Conservation (phyloP, 2,888 invertebrate genomes). For the Nematopogon swammerdamellus region DNA sequence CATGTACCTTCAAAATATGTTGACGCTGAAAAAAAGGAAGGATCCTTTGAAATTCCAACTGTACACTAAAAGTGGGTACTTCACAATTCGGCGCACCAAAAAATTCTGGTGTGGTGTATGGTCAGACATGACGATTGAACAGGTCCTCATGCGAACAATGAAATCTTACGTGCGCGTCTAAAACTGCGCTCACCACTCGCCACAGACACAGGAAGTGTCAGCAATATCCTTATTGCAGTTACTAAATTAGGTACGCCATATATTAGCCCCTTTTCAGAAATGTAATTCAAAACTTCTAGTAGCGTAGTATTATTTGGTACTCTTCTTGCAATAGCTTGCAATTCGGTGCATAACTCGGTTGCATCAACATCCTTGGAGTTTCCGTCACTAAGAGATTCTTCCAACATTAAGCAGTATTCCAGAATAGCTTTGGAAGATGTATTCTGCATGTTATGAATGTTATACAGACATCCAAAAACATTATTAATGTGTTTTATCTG, state of each 20-base stretch:
- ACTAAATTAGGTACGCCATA: no score
- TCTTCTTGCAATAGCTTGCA: conserved; percentile 4
- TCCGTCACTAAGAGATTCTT: conserved; percentile 4
- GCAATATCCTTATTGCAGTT: no score
- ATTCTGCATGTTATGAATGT: no score
- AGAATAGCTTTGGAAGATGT: no score
- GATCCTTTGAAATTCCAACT: conserved; percentile 6
- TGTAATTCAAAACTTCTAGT: no score
- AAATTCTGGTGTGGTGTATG: conserved; percentile 14
- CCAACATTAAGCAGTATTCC: no score
- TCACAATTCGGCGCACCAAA: conserved; percentile 16
- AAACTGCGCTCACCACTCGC: no score
- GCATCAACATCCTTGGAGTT: conserved; percentile 5
- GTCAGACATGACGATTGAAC: conserved; percentile 21
- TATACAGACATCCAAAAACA: conserved; percentile 3
- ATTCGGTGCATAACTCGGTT: conserved; percentile 3
- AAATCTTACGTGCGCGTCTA: no score
- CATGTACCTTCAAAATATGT: conserved; percentile 27
- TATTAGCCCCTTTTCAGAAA: no score
- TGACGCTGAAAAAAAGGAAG: conserved; percentile 14
- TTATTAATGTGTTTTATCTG: conserved; percentile 6
- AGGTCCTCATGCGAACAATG: conserved; percentile 18
- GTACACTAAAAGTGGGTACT: conserved; percentile 13
- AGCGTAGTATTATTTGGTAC: no score
- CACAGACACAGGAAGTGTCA: no score